Evolutionary conservation across 2,888 invertebrate species (phyloP).

Genomic region (Mylabris sibirica): DNA sequence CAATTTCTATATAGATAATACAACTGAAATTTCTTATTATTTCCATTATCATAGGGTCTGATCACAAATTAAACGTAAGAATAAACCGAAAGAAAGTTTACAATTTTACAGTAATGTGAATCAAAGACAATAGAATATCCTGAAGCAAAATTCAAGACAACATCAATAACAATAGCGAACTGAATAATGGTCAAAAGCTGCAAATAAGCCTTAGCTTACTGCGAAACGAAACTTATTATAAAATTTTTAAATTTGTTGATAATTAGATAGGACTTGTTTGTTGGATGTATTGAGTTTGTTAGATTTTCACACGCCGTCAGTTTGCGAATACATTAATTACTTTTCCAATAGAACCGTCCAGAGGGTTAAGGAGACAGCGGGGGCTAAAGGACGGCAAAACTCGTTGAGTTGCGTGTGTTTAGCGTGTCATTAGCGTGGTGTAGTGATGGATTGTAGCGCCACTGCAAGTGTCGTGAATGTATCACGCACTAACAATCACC

Average conservation of each 20-base stretch:
- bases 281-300: conserved; percentile 28
- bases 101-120: not conserved
- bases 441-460: conserved; percentile 59
- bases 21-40: too few species aligned
- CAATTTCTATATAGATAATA: not conserved
- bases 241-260: conserved; percentile 23
- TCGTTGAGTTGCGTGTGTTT: conserved; percentile 57
- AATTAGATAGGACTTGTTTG: conserved; percentile 22
- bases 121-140: conserved; percentile 2
- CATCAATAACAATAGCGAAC: not conserved
- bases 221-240: not conserved
- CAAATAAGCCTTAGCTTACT: not conserved
- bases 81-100: too few species aligned
- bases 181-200: not conserved
- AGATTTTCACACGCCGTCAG: conserved; percentile 55
- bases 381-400: conserved; percentile 42
- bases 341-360: conserved; percentile 47
- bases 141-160: not conserved
- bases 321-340: conserved; percentile 58
- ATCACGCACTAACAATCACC: conserved; percentile 59
- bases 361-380: conserved; percentile 39
- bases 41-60: too few species aligned
- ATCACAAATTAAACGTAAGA: not conserved
- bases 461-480: conserved; percentile 59
- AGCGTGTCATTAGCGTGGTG: conserved; percentile 60